phyloP scores from a whole-genome alignment of 2,113 vertebrate species.

The Cebus imitator region DNA sequence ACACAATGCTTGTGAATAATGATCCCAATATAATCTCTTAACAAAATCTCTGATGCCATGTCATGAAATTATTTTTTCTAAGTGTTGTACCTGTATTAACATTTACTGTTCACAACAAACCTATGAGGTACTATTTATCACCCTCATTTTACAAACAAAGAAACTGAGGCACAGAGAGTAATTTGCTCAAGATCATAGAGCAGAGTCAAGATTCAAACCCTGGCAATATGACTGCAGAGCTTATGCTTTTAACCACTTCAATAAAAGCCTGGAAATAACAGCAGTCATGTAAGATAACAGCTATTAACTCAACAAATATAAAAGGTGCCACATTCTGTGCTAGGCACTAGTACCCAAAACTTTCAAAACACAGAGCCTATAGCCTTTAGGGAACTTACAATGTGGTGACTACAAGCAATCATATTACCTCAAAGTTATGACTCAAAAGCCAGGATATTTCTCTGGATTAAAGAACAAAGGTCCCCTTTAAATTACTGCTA shows the following conservation, averaged over 20 bases:
- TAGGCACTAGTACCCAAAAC: neutral
- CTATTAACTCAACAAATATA: neutral
- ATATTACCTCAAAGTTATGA: slow-evolving; percentile 14
- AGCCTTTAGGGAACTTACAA: slow-evolving; percentile 34
- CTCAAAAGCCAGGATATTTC: slow-evolving; percentile 22
- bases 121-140: neutral
- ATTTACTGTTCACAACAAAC: neutral
- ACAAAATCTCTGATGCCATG: slow-evolving; percentile 28
- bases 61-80: slow-evolving; percentile 4
- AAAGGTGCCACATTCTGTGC: neutral
- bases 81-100: neutral
- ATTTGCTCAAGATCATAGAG: slow-evolving; percentile 64
- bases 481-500: neutral
- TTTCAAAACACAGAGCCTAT: neutral
- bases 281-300: neutral
- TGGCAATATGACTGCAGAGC: neutral
- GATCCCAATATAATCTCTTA: slow-evolving; percentile 30
- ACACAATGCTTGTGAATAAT: neutral
- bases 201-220: slow-evolving; percentile 8
- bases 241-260: neutral
- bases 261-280: neutral
- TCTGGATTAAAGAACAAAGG: slow-evolving; percentile 41
- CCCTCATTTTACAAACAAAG: slow-evolving; percentile 39
- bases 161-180: slow-evolving; percentile 49
- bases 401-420: slow-evolving; percentile 5